Evolutionary conservation across 1,140 invertebrate genomes (phyloP).

Genomic region (Drosophila serrata): DNA sequence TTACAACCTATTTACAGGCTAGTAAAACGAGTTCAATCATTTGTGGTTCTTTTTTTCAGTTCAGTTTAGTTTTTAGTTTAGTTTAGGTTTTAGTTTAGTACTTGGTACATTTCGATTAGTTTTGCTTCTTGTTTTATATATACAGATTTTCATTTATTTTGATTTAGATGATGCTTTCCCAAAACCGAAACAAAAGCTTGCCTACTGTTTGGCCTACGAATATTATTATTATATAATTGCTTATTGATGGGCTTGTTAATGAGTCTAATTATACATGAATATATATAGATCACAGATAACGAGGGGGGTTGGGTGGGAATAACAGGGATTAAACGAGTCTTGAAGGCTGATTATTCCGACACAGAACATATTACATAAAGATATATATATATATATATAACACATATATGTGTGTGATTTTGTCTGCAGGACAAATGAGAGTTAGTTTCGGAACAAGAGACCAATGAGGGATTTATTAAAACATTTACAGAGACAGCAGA

Average conservation of each 20-base stretch:
- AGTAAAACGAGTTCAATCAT: slow-evolving; percentile 85
- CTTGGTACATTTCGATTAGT: slow-evolving; percentile 24
- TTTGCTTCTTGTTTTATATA: slow-evolving; percentile 33
- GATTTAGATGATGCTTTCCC: slow-evolving; percentile 37
- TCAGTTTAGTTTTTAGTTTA: slow-evolving; percentile 29
- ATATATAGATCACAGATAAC: background rate
- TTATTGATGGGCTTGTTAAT: slow-evolving; percentile 9
- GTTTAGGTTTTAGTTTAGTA: slow-evolving; percentile 9
- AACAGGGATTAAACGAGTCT: background rate
- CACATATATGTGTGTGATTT: slow-evolving; percentile 9
- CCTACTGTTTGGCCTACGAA: slow-evolving; percentile 25
- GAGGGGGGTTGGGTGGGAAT: background rate
- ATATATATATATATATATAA: slow-evolving; percentile 6
- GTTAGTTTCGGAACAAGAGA: slow-evolving; percentile 21
- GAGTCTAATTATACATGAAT: background rate
- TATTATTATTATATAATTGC: background rate
- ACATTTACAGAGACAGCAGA: slow-evolving; percentile 20
- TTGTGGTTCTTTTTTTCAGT: slow-evolving; percentile 36
- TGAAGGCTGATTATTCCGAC: slow-evolving; percentile 1
- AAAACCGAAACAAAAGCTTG: slow-evolving; percentile 36
- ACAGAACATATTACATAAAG: slow-evolving; percentile 30
- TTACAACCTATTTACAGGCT: slow-evolving; percentile 85
- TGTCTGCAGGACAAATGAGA: slow-evolving; percentile 27
- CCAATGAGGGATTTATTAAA: background rate
- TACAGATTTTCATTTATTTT: slow-evolving; percentile 25